A percentile compares a stretch with the other conserved stretches of the same genome.
phyloP scores from a whole-genome alignment of 2,888 invertebrate species.

The Heliconius ethilla region DNA sequence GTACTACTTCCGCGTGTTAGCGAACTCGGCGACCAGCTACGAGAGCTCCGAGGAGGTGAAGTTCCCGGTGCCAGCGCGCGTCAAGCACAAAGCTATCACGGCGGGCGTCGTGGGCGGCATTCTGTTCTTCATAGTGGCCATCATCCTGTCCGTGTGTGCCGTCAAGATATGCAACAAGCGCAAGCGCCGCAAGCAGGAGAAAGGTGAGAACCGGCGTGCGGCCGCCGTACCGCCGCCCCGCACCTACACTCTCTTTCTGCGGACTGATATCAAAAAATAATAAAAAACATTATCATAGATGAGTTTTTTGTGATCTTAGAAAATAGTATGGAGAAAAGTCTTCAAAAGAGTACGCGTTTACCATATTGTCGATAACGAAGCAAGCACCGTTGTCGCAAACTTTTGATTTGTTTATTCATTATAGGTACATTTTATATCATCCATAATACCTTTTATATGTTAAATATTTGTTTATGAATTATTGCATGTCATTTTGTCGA shows the following conservation, averaged over 20 bases:
- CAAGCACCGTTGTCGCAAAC: slow-evolving; percentile 37
- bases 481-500: background rate
- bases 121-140: slow-evolving; percentile 98
- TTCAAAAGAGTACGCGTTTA: slow-evolving; percentile 35
- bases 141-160: slow-evolving; percentile 97
- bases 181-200: slow-evolving; percentile 97
- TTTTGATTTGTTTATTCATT: background rate
- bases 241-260: background rate
- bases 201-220: slow-evolving; percentile 85
- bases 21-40: slow-evolving; percentile 92
- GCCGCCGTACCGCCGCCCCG: background rate
- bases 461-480: background rate
- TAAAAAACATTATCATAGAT: background rate
- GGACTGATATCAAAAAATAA: background rate
- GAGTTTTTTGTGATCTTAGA: slow-evolving; percentile 5
- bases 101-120: slow-evolving; percentile 98
- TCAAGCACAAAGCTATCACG: slow-evolving; percentile 97
- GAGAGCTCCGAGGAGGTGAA: slow-evolving; percentile 94
- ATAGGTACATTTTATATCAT: background rate
- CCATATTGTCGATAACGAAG: slow-evolving; percentile 72
- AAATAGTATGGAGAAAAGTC: background rate
- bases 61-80: slow-evolving; percentile 93
- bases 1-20: slow-evolving; percentile 95
- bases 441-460: background rate
- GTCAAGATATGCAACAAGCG: slow-evolving; percentile 99